Evolutionary conservation across 1,140 invertebrate species (phyloP).

Genomic region (Pseudomyrmex dendroicus): DNA sequence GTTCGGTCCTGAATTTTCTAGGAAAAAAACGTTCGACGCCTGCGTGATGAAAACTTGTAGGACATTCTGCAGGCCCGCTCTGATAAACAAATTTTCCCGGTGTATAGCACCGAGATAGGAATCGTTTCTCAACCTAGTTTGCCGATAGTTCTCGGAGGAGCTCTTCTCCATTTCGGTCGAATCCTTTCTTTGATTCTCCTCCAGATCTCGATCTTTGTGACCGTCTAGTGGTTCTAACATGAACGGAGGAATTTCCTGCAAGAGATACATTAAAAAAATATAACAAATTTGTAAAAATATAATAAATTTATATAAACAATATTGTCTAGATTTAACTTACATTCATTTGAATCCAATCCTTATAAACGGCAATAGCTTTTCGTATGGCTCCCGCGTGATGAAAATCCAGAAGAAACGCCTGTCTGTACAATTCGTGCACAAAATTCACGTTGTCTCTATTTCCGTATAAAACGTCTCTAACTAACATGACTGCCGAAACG

Average conservation of each 20-base stretch:
- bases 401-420: slow-evolving; percentile 96
- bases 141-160: slow-evolving; percentile 85
- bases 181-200: slow-evolving; percentile 78
- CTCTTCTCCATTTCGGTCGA: slow-evolving; percentile 79
- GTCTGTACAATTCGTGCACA: slow-evolving; percentile 96
- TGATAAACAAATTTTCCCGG: slow-evolving; percentile 91
- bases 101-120: slow-evolving; percentile 93
- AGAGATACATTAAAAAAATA: slow-evolving; percentile 37
- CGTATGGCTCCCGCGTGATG: slow-evolving; percentile 94
- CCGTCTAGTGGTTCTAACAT: slow-evolving; percentile 92
- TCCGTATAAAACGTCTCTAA: slow-evolving; percentile 95
- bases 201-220: slow-evolving; percentile 80
- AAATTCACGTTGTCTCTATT: slow-evolving; percentile 97
- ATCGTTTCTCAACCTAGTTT: slow-evolving; percentile 91
- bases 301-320: slow-evolving; percentile 7
- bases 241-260: slow-evolving; percentile 92
- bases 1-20: slow-evolving; percentile 85
- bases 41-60: slow-evolving; percentile 97
- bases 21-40: slow-evolving; percentile 97
- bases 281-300: not conserved
- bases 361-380: slow-evolving; percentile 96
- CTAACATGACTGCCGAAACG: slow-evolving; percentile 86
- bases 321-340: slow-evolving; percentile 81
- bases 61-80: slow-evolving; percentile 94
- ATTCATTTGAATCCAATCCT: slow-evolving; percentile 98